Evolutionary conservation across 2,888 invertebrate species (phyloP).

Genomic region (Periphyllus acericola): DNA sequence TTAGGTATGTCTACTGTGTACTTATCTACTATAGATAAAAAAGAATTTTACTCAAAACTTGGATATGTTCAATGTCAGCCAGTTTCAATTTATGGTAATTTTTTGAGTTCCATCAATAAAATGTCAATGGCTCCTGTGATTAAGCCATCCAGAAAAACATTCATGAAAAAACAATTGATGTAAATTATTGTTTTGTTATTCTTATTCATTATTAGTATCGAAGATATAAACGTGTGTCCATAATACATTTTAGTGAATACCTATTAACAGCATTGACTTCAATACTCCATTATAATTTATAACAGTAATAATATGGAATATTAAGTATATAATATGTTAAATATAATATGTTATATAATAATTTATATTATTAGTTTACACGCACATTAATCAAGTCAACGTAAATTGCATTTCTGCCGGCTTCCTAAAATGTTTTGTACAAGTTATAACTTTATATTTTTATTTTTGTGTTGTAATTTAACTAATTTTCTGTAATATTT

Average conservation of each 20-base stretch:
- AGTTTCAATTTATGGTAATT: constrained; percentile 63
- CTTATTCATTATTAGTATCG: constrained; percentile 55
- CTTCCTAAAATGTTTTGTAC: no score
- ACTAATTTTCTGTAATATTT: no score
- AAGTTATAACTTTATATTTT: no score
- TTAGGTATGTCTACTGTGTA: constrained; percentile 65
- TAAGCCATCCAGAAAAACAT: constrained; percentile 34
- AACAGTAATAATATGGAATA: no score
- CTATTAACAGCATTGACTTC: constrained; percentile 36
- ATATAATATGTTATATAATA: no score
- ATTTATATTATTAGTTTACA: no score
- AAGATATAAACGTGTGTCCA: constrained; percentile 37
- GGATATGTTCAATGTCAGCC: constrained; percentile 66
- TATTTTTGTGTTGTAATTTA: no score
- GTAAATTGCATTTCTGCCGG: no score
- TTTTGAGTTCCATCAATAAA: neutral
- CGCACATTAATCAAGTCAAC: no score
- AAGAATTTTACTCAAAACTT: constrained; percentile 66
- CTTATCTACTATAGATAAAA: constrained; percentile 66
- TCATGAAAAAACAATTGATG: constrained; percentile 39
- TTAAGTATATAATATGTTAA: no score
- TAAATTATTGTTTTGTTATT: constrained; percentile 16
- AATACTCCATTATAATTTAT: no score
- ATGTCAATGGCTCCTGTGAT: neutral
- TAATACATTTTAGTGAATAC: constrained; percentile 46